A percentile compares a stretch with the other conserved stretches of the same genome.
phyloP scores from a whole-genome alignment of 2,797 vertebrate species.

The Otus scops region DNA sequence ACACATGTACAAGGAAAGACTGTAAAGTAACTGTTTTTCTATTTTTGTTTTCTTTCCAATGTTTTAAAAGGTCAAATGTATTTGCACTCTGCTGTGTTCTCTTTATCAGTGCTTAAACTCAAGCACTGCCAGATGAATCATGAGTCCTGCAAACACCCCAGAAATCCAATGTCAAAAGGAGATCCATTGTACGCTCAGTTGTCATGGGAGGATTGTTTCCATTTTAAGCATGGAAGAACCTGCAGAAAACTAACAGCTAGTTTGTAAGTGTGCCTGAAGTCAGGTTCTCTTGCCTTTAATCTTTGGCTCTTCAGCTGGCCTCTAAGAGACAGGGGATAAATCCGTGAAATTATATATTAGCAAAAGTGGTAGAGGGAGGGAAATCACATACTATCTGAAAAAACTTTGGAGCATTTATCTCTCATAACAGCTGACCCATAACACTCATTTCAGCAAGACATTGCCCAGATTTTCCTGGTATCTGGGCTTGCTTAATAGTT shows the following conservation, averaged over 20 bases:
- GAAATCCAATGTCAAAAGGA: neutral
- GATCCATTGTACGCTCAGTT: neutral
- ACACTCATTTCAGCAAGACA: neutral
- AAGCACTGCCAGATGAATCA: neutral
- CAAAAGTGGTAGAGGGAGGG: neutral
- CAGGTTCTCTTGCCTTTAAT: neutral
- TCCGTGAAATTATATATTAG: neutral
- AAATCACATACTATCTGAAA: neutral
- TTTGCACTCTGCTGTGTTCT: constrained; percentile 8
- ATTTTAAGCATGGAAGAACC: neutral
- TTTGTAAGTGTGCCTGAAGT: neutral
- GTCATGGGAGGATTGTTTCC: neutral
- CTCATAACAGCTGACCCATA: neutral
- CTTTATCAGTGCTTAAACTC: constrained; percentile 39
- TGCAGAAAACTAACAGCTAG: neutral
- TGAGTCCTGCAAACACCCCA: neutral
- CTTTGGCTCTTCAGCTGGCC: neutral
- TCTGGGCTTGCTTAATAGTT: neutral
- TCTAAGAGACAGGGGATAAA: neutral
- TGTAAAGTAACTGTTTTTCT: neutral
- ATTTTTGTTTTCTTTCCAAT: neutral
- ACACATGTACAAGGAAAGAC: neutral
- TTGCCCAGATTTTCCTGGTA: neutral
- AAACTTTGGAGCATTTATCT: neutral
- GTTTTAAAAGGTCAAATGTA: constrained; percentile 36